phyloP scores from a whole-genome alignment of 2,888 invertebrate genomes.

The Patella ulyssiponensis region DNA sequence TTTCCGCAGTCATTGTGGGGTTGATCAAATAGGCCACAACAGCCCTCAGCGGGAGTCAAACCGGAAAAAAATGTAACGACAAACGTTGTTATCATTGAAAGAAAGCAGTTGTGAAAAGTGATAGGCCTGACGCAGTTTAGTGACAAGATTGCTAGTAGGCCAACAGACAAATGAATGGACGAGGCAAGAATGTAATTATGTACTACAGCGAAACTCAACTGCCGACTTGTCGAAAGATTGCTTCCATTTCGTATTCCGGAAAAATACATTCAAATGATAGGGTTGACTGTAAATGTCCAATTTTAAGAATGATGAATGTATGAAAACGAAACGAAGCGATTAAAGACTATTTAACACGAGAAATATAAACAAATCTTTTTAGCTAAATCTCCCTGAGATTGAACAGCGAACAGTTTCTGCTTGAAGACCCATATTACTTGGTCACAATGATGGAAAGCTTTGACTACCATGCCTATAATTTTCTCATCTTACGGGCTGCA shows the following conservation, averaged over 20 bases:
- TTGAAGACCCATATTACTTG: conserved; percentile 6
- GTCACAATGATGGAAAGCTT: conserved; percentile 18
- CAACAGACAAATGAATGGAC: conserved; percentile 20
- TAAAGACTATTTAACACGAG: conserved; percentile 26
- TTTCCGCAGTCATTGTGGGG: conserved; percentile 10
- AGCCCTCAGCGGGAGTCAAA: background rate
- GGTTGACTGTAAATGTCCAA: conserved; percentile 5
- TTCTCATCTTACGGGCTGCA: conserved; percentile 9
- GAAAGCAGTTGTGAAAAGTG: conserved; percentile 3
- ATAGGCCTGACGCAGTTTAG: background rate
- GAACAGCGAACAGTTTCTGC: conserved; percentile 6
- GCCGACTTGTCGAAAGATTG: conserved; percentile 21
- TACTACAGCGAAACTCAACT: background rate
- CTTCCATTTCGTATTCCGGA: conserved; percentile 7
- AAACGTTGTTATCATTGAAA: background rate
- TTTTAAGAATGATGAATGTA: conserved; percentile 18
- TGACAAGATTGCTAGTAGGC: conserved; percentile 3
- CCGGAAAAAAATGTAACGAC: background rate
- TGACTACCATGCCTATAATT: conserved; percentile 19
- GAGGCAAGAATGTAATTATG: conserved; percentile 21
- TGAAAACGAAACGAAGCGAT: background rate
- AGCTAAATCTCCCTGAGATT: conserved; percentile 21
- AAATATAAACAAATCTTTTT: conserved; percentile 30
- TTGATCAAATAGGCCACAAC: background rate
- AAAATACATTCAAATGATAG: conserved; percentile 10